Evolutionary conservation across 2,113 vertebrate species (phyloP), one percentile per base, ranked within the genome.

Genomic region (Lepus timidus): DNA sequence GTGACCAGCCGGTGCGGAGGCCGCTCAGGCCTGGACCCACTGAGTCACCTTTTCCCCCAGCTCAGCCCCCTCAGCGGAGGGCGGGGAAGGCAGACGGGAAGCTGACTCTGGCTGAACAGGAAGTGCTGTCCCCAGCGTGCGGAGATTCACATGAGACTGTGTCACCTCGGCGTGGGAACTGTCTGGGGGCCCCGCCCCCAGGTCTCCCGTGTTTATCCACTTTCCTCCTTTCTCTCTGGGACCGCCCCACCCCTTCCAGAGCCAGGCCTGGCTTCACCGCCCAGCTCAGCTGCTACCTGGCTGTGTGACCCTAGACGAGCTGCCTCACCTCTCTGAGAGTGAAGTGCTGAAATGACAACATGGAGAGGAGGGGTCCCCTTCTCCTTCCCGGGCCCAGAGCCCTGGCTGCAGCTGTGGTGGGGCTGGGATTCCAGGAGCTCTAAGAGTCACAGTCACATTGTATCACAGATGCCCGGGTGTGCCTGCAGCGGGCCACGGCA

Each of bases 91-190:
- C 10, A 22, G 67, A 64, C 55, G 52, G 68, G 90, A 20, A 96
- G 64, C 62, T 0, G 85, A 51, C 49, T 81, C 51, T 9, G 4
- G n/a, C 67, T 76, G 84, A 81, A 95, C 76, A 89, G 88, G 89
- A 97, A 96, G 90, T 94, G 70, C 92, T 39, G 52, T 12, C 11
- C 29, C 68, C 27, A 64, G 36, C 44, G n/a, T 4, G 8, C 4
- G 14, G 51, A 81, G 55, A 3, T 33, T 91, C 95, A 93, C 49
- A 71, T 93, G 93, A 90, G 84, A 29, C 95, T 90, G 80, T 90
- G 65, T 97, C 87, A 96, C 81, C 70, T 74, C n/a, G 31, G 55
- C 49, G 44, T 44, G 44, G 55, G 61, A 76, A 89, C 76, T 52
- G 27, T 58, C 49, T 74, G 12, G 2, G 85, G 64, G 3, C 49